Conservation (phyloP, 53 echinoderm and acorn worm species). For the Antedon mediterranea region DNA sequence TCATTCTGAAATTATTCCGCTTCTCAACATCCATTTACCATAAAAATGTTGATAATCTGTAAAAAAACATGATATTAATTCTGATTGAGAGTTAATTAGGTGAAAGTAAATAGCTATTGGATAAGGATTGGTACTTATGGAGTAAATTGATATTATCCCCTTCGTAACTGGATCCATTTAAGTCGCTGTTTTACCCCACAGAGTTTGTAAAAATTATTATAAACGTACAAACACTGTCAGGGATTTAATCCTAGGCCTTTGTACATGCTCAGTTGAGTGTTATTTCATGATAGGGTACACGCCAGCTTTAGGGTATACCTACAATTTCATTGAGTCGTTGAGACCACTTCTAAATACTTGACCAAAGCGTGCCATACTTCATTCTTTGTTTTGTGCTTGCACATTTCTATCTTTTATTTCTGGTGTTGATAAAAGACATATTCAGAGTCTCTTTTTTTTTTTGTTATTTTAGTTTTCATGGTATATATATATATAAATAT, state of each 20-base stretch:
- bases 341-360: too few species aligned
- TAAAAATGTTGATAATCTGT: background rate
- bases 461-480: too few species aligned
- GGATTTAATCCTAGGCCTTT: background rate
- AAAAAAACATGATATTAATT: background rate
- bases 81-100: background rate
- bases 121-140: background rate
- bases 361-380: too few species aligned
- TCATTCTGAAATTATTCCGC: background rate
- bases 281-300: background rate
- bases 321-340: background rate
- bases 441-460: too few species aligned
- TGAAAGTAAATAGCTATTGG: background rate
- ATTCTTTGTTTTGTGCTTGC: too few species aligned
- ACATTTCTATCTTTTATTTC: too few species aligned
- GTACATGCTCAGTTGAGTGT: background rate
- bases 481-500: too few species aligned
- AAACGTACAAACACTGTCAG: background rate
- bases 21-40: background rate
- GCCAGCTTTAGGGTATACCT: background rate
- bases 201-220: background rate
- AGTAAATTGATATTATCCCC: background rate
- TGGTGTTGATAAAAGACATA: too few species aligned
- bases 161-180: background rate
- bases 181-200: background rate